Evolutionary conservation across 2,888 invertebrate species (phyloP).

Genomic region (Erebia palarica): DNA sequence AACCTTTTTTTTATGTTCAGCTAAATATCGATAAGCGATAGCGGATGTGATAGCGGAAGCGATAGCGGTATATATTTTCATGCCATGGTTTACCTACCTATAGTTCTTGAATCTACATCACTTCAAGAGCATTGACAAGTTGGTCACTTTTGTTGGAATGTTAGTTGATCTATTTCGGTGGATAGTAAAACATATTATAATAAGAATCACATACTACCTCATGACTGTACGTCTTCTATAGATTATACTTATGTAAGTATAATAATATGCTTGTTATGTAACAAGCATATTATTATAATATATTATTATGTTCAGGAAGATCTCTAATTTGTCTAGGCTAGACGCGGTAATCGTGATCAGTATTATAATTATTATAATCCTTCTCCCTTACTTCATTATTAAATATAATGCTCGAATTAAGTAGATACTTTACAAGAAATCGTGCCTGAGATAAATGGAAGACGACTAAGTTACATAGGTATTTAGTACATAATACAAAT

Average conservation of each 20-base stretch:
- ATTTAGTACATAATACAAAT: neutral
- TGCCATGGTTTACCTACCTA: too few relatives aligned
- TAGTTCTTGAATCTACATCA: too few relatives aligned
- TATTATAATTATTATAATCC: neutral
- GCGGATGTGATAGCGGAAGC: too few relatives aligned
- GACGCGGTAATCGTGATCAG: constrained; percentile 6
- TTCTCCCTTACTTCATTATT: constrained; percentile 1
- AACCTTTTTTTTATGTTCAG: too few relatives aligned
- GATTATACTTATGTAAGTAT: too few relatives aligned
- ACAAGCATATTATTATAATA: neutral
- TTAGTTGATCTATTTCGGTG: too few relatives aligned
- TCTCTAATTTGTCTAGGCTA: constrained; percentile 12
- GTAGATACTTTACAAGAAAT: neutral
- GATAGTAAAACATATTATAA: neutral
- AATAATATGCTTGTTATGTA: too few relatives aligned
- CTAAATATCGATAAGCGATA: too few relatives aligned
- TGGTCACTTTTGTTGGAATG: too few relatives aligned
- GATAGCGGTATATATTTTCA: too few relatives aligned
- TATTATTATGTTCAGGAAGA: neutral
- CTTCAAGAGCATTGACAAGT: too few relatives aligned
- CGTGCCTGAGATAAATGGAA: constrained; percentile 4
- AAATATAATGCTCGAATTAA: constrained; percentile 2
- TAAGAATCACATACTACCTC: too few relatives aligned
- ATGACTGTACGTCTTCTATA: neutral
- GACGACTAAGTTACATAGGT: neutral